Evolutionary conservation across 1,140 invertebrate species (phyloP).

Genomic region (Drosophila littoralis): DNA sequence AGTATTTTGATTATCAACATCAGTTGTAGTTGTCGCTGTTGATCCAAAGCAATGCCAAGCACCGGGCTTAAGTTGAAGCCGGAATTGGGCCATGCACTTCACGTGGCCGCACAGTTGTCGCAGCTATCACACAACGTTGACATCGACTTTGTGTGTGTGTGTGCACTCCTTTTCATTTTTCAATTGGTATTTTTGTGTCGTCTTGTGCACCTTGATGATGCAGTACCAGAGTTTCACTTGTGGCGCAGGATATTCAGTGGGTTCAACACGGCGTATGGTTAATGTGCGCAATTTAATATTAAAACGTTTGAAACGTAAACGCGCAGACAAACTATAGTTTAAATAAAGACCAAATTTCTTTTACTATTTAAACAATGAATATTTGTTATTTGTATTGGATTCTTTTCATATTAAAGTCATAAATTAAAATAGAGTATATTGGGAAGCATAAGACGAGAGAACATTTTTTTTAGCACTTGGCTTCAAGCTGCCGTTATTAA

Average conservation of each 20-base stretch:
- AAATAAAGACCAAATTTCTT: no score
- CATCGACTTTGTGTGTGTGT: background rate
- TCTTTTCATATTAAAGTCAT: no score
- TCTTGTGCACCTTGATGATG: constrained; percentile 48
- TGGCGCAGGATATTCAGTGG: constrained; percentile 10
- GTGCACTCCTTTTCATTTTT: constrained; percentile 48
- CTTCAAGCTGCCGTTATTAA: no score
- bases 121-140: constrained; percentile 10
- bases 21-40: constrained; percentile 40
- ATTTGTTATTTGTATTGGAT: no score
- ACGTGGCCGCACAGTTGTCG: constrained; percentile 19
- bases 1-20: constrained; percentile 36
- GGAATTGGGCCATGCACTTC: constrained; percentile 34
- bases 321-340: no score
- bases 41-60: constrained; percentile 51
- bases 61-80: constrained; percentile 43
- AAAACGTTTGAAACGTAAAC: no score
- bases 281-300: constrained; percentile 11
- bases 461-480: no score
- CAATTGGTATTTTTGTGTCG: constrained; percentile 50
- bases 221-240: constrained; percentile 52
- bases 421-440: no score
- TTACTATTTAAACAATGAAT: no score
- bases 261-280: constrained; percentile 16
- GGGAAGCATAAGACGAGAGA: no score